A percentile compares a stretch with the other conserved stretches of the same genome.
These are phyloP conservation scores for Oligia fasciuncula DNA, from an alignment of 2,888 invertebrate genomes.

Conservation along the genomic window DNA sequence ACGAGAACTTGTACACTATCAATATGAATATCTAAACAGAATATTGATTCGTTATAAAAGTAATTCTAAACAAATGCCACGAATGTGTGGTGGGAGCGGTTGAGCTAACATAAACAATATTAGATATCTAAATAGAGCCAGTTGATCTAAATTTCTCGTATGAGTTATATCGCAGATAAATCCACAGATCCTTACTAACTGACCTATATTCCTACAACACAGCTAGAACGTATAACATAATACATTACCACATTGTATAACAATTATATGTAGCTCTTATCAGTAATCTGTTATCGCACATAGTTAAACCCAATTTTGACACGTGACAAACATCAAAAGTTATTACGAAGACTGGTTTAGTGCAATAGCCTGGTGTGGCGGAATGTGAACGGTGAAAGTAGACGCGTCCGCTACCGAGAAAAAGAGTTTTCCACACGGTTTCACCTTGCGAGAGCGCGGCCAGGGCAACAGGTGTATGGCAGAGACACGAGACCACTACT, in stretches of 20 bases:
- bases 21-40: constrained; percentile 17
- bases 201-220: constrained; percentile 68
- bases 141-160: constrained; percentile 36
- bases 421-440: constrained; percentile 88
- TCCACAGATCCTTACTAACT: constrained; percentile 46
- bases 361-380: constrained; percentile 76
- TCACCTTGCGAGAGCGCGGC: constrained; percentile 84
- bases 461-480: constrained; percentile 80
- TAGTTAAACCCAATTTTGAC: constrained; percentile 73
- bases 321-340: constrained; percentile 76
- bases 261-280: constrained; percentile 68
- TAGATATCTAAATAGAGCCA: constrained; percentile 33
- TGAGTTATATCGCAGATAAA: constrained; percentile 32
- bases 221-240: constrained; percentile 57
- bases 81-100: constrained; percentile 29
- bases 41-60: constrained; percentile 37
- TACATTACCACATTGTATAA: constrained; percentile 68
- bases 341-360: constrained; percentile 77
- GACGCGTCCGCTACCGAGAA: constrained; percentile 86
- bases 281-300: constrained; percentile 72
- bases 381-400: constrained; percentile 89
- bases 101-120: constrained; percentile 40
- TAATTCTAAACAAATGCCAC: constrained; percentile 35
- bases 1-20: constrained; percentile 1
- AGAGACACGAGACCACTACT: constrained; percentile 62